Base-by-base conservation (phyloP, 92 coral and sea anemone genomes). In the Muricea muricata region DNA sequence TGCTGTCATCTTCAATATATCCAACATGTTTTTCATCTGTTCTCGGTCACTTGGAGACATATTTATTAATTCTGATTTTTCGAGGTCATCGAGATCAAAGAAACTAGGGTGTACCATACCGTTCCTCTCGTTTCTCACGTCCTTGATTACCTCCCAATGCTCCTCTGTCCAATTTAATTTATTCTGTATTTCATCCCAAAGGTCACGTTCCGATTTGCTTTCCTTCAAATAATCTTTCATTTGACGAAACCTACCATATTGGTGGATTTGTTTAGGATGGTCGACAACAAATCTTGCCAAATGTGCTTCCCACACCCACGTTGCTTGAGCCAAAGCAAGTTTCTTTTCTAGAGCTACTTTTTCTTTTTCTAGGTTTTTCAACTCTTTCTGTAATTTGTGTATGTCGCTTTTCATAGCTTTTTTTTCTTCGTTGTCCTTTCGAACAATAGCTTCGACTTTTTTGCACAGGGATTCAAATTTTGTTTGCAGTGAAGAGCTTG, bases 221-320 rank as follows among this genome's bases (percentile, higher is more conserved):
- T 7, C 20, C 35, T 24, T 23, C 34, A 61, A 0, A 14, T 23
- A 61, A 0, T 61, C 34, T 1, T 23, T 14, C 68, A 61, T 61
- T 61, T 61, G 68, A 25, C 20, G 1, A 61, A 61, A 61, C 37
- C 34, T 61, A 1, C 68, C 37, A 24, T 7, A 3, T 1, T 7
- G 8, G 68, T 61, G 29, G 3, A 61, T 26, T 7, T 13, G 2
- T 24, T 60, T 24, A 0, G 23, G 4, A 52, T 1, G 23, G 26
- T 52, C 60, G 60, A 52, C 60, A 4, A 52, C 60, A 13, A 60
- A 60, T 60, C 68, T 60, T 26, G 68, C 68, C 33, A 60, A 11
- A 30, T 60, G 68, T 25, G 33, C 37, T 30, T 60, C 68, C 68
- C 68, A 60, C 20, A 9, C 2, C 68, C 68, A 60, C 9, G 68